These are phyloP conservation scores for Poecile montanus DNA, from an alignment of 2,797 vertebrate genomes.

Conservation along the genomic window DNA sequence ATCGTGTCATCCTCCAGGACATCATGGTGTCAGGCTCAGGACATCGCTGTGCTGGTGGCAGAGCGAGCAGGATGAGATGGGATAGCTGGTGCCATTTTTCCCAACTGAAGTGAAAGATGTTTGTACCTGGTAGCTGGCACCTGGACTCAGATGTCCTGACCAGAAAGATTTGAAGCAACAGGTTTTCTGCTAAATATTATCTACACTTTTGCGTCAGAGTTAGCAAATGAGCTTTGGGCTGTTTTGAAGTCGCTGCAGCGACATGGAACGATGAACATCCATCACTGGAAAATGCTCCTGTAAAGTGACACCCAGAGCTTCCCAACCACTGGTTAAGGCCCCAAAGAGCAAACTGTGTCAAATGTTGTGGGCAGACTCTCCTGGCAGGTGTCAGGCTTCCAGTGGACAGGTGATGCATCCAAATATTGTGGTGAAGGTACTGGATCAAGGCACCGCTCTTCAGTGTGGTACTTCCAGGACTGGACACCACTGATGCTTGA, in stretches of 20 bases:
- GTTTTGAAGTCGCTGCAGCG: neutral
- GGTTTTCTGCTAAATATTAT: neutral
- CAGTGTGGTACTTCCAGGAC: neutral
- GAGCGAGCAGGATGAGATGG: neutral
- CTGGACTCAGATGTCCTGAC: neutral
- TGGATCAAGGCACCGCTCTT: neutral
- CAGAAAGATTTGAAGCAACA: neutral
- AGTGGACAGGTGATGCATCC: neutral
- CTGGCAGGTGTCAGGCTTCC: neutral
- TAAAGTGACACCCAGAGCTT: neutral
- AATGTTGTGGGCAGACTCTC: neutral
- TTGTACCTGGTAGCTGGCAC: neutral
- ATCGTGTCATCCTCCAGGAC: neutral
- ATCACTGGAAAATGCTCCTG: neutral
- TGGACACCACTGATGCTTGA: neutral
- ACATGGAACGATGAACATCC: neutral
- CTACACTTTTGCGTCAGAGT: neutral
- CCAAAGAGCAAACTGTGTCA: neutral
- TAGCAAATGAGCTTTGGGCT: neutral
- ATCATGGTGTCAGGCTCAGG: neutral
- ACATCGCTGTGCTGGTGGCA: neutral
- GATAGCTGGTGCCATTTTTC: neutral
- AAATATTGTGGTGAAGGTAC: neutral
- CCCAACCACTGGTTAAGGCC: neutral
- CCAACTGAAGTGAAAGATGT: neutral